Base-by-base conservation (phyloP, 2,797 vertebrate genomes). In the Gambusia yucatana region DNA sequence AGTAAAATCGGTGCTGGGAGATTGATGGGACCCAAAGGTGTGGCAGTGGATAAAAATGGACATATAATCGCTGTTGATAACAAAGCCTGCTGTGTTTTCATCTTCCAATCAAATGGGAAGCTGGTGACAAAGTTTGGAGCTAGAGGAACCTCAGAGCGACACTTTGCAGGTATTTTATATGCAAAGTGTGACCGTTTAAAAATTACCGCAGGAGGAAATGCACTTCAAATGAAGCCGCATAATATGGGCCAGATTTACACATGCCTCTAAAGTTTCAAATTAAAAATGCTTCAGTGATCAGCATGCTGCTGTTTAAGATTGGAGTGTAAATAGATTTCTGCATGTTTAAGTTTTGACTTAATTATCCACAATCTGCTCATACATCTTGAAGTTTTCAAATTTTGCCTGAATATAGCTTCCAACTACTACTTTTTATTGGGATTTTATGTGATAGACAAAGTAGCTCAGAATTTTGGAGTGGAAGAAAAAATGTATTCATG, bases 1-100 rank as follows among this genome's bases (percentile, higher is more conserved):
- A 99, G 92, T 59, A 99, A 99, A 94, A 97, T 99, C 1, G 98
- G 98, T 0, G 97, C 97, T 0, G 98, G 98, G 11, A 94, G 97
- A 80, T 89, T 99, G 86, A 97, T 98, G 98, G 98, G 98, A 33
- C 98, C 98, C 20, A 99, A 98, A 88, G 98, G 98, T 0, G 97
- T 99, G 1, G 97, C 98, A 0, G 97, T 99, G 81, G 98, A 99
- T 84, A 96, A 97, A 81, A 99, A 99, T 0, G 98, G 98, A 11
- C 98, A 99, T 78, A 97, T 99, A 92, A 98, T 99, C 39, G 97
- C 98, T 1, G 98, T 98, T 1, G 98, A 99, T 90, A 99, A 98
- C 91, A 99, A 99, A 86, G 98, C 98, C 17, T 99, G 98, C 91
- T 98, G 98, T 7, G 97, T 99, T 89, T 99, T 98, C 93, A 98